Evolutionary conservation across 2,888 invertebrate genomes (phyloP).

Genomic region (Gymnoscelis rufifasciata): DNA sequence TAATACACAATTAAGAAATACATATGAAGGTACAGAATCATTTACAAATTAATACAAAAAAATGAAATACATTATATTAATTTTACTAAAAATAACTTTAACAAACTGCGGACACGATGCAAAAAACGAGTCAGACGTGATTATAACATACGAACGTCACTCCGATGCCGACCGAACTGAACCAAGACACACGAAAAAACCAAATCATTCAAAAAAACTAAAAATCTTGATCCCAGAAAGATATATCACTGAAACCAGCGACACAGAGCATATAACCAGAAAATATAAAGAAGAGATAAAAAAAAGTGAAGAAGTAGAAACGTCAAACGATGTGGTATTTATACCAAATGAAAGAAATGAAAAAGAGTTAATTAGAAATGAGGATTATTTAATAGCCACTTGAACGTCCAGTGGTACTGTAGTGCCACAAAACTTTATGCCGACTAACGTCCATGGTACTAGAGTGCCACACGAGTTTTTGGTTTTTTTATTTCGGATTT

Average conservation of each 20-base stretch:
- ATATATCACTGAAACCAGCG: background rate
- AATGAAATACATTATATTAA: slow-evolving; percentile 15
- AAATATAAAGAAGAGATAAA: background rate
- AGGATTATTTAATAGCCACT: no score
- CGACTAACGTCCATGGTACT: no score
- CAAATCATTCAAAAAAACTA: background rate
- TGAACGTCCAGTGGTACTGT: no score
- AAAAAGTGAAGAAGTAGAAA: background rate
- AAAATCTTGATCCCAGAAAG: slow-evolving; percentile 4
- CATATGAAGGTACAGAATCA: no score
- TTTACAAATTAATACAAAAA: background rate
- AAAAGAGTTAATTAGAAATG: slow-evolving; percentile 24
- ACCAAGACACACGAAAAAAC: slow-evolving; percentile 1
- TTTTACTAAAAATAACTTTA: slow-evolving; percentile 24
- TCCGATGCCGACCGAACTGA: slow-evolving; percentile 31
- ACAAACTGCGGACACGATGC: slow-evolving; percentile 20
- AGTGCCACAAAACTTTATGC: no score
- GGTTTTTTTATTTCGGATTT: no score
- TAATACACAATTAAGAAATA: no score
- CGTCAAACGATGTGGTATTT: slow-evolving; percentile 43
- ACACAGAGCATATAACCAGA: background rate
- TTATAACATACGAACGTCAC: slow-evolving; percentile 43
- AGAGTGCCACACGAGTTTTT: no score
- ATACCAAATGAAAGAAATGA: slow-evolving; percentile 43
- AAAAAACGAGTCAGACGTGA: slow-evolving; percentile 40